Conservation (phyloP, 2,797 vertebrate genomes). For the Schizopygopsis malacanthus region DNA sequence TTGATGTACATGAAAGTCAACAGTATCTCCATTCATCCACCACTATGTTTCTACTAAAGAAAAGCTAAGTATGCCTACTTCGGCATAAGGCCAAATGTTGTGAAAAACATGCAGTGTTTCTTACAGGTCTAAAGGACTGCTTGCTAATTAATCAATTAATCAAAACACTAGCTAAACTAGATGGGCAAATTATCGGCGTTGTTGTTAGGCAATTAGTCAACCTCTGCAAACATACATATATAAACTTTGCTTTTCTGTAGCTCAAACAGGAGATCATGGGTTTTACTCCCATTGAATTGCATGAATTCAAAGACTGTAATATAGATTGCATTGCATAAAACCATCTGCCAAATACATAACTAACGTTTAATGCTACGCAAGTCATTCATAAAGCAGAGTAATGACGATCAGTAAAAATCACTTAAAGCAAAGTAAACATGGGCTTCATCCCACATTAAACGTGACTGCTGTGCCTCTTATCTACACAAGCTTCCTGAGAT, state of each 20-base stretch:
- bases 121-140: neutral
- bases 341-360: neutral
- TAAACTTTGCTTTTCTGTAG: neutral
- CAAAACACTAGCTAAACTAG: no score
- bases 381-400: neutral
- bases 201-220: neutral
- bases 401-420: neutral
- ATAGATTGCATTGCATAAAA: neutral
- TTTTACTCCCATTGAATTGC: neutral
- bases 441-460: constrained; percentile 33
- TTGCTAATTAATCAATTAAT: no score
- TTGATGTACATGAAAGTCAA: neutral
- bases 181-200: neutral
- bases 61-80: neutral
- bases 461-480: constrained; percentile 11
- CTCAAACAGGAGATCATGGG: neutral
- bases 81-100: neutral
- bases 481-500: constrained; percentile 49
- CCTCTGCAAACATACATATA: neutral
- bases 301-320: neutral
- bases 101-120: neutral
- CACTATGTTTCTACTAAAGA: neutral
- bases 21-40: neutral
- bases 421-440: constrained; percentile 11
- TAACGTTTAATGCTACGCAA: neutral